phyloP scores from a whole-genome alignment of 35 echinoderm and acorn worm species.

The Apostichopus californicus region DNA sequence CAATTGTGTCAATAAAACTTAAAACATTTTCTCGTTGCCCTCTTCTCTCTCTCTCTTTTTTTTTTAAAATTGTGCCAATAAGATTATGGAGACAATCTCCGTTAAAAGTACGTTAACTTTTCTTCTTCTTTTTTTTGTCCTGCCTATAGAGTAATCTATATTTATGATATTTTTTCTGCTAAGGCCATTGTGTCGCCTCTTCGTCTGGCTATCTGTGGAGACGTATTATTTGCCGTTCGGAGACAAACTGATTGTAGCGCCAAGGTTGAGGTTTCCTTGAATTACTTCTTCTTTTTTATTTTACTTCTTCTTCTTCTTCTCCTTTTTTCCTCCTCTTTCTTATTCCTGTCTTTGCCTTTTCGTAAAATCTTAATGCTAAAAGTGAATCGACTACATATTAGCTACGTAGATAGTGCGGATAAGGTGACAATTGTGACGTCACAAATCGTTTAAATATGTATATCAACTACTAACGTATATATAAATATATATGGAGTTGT shows the following conservation, averaged over 20 bases:
- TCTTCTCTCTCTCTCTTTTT: not conserved
- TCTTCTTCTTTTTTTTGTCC: too few species aligned
- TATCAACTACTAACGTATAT: too few species aligned
- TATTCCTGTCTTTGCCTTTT: not conserved
- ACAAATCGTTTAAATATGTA: not conserved
- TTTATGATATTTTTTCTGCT: not conserved
- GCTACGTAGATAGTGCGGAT: not conserved
- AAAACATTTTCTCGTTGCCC: not conserved
- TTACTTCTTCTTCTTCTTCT: too few species aligned
- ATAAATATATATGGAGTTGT: too few species aligned
- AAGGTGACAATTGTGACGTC: not conserved
- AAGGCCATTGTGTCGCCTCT: not conserved
- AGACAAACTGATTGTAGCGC: not conserved
- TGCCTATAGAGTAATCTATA: not conserved
- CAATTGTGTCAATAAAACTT: not conserved
- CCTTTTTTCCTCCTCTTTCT: too few species aligned
- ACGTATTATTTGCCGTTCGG: not conserved
- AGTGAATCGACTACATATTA: not conserved
- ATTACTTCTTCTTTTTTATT: not conserved
- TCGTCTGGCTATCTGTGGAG: not conserved
- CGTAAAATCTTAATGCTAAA: not conserved
- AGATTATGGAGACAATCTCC: not conserved
- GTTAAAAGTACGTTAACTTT: not conserved
- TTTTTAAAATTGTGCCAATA: not conserved
- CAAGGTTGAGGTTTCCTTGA: constrained; percentile 3